phyloP scores from a whole-genome alignment of 2,888 invertebrate genomes.

The Drosophila atripex region DNA sequence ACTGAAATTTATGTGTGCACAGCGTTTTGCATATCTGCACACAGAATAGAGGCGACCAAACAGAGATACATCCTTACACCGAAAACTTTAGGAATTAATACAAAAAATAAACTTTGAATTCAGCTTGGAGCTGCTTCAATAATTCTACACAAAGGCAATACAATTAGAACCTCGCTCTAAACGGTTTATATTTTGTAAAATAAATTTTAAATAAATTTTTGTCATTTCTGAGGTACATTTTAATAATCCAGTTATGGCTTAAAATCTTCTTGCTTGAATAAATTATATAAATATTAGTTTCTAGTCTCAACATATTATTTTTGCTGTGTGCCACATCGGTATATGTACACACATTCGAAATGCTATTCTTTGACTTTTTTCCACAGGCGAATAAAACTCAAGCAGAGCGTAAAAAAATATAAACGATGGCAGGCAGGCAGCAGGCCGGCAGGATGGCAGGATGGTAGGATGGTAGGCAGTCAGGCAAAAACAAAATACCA shows the following conservation, averaged over 20 bases:
- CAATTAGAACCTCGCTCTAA: neutral
- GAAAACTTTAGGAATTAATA: neutral
- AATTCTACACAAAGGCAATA: neutral
- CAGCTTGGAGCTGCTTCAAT: neutral
- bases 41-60: slow-evolving; percentile 33
- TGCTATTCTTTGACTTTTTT: slow-evolving; percentile 29
- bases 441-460: no score
- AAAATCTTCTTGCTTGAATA: neutral
- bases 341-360: slow-evolving; percentile 5
- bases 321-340: slow-evolving; percentile 1
- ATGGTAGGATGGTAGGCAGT: slow-evolving; percentile 31
- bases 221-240: no score
- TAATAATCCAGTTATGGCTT: neutral
- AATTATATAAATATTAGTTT: neutral
- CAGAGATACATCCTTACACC: slow-evolving; percentile 26
- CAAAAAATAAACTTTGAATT: neutral
- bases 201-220: no score
- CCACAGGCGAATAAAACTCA: slow-evolving; percentile 64
- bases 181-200: no score
- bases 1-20: slow-evolving; percentile 69
- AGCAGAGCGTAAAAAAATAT: slow-evolving; percentile 74
- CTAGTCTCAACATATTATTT: neutral
- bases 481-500: slow-evolving; percentile 47
- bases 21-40: slow-evolving; percentile 73
- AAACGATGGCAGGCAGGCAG: slow-evolving; percentile 52